Evolutionary conservation across 1,140 invertebrate genomes (phyloP).

Genomic region (Acromyrmex charruanus): DNA sequence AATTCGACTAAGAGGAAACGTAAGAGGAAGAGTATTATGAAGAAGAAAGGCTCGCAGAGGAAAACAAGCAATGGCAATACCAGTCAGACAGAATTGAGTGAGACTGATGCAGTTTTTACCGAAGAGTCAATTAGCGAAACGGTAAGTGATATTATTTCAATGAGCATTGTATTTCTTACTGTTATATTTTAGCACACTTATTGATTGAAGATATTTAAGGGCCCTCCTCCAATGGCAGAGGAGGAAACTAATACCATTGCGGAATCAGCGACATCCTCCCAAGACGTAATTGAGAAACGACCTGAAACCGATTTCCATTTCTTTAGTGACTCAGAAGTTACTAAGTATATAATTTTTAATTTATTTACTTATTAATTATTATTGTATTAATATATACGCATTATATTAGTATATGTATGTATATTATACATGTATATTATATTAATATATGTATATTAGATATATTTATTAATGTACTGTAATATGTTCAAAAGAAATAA

Average conservation of each 20-base stretch:
- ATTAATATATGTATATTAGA: too few relatives aligned
- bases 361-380: constrained; percentile 68
- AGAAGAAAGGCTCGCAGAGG: constrained; percentile 91
- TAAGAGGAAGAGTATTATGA: constrained; percentile 92
- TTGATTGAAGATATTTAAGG: constrained; percentile 77
- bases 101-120: constrained; percentile 71
- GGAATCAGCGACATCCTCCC: constrained; percentile 53
- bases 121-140: constrained; percentile 76
- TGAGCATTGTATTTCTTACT: not conserved
- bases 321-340: constrained; percentile 96
- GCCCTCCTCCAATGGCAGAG: constrained; percentile 77
- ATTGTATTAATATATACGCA: too few relatives aligned
- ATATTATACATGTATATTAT: too few relatives aligned
- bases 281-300: constrained; percentile 70
- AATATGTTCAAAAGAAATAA: constrained; percentile 86
- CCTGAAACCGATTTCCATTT: constrained; percentile 92
- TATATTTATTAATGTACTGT: too few relatives aligned
- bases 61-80: constrained; percentile 88
- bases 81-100: constrained; percentile 83
- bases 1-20: constrained; percentile 90
- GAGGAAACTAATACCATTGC: constrained; percentile 65
- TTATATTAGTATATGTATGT: too few relatives aligned
- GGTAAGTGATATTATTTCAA: constrained; percentile 69
- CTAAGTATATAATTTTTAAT: constrained; percentile 86
- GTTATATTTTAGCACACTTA: not conserved